Conservation (phyloP, 2,888 invertebrate species). For the Selenia dentaria region DNA sequence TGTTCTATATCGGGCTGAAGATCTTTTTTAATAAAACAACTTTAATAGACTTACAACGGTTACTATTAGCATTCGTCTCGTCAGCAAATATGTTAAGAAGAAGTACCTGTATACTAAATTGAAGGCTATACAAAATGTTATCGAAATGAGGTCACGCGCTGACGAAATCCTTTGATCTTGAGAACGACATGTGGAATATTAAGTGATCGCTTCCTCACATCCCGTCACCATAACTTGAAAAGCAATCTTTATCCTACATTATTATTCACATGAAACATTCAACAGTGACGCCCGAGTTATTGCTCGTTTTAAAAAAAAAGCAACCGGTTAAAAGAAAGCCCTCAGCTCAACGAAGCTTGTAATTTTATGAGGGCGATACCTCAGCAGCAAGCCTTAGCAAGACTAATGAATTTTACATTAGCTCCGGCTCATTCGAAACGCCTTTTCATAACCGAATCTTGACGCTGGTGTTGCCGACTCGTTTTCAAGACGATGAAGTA, state of each 20-base stretch:
- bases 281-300: constrained; percentile 57
- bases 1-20: constrained; percentile 5
- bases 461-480: constrained; percentile 11
- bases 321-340: constrained; percentile 44
- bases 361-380: constrained; percentile 50
- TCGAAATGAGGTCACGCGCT: not conserved
- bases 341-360: constrained; percentile 42
- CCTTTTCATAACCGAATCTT: constrained; percentile 34
- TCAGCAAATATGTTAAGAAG: too few species aligned
- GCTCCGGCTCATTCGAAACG: constrained; percentile 30
- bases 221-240: constrained; percentile 17
- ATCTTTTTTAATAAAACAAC: not conserved
- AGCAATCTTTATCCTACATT: constrained; percentile 33
- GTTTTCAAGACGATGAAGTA: constrained; percentile 13
- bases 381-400: constrained; percentile 35
- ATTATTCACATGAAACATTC: constrained; percentile 68
- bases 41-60: too few species aligned
- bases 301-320: constrained; percentile 44
- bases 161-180: not conserved
- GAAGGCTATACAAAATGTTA: not conserved
- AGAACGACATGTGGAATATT: not conserved
- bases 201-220: not conserved
- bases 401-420: constrained; percentile 39
- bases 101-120: too few species aligned
- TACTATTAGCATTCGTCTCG: too few species aligned